Base-by-base conservation (phyloP, 2,113 vertebrate species). In the Epinephelus fuscoguttatus region DNA sequence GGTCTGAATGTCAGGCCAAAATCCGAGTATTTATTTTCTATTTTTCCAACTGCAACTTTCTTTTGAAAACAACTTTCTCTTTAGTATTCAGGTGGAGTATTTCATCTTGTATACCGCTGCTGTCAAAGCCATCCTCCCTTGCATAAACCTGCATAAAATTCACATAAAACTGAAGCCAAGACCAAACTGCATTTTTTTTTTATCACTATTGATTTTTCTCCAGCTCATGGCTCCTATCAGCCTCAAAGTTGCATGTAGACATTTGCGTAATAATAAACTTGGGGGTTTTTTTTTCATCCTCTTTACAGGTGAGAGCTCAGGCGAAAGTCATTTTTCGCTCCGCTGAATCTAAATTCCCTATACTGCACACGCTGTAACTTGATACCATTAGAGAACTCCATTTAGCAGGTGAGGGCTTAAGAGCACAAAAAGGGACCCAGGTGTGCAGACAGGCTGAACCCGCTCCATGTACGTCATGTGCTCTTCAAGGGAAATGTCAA, bases 251-350 rank as follows among this genome's bases (percentile, higher is more conserved):
- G 33, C 33, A 55, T 68, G 30, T 68, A 67, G 59, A 84, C 40
- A 76, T 87, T 80, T 69, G 40, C 3, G 1, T 81, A 80, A 80
- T 73, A 70, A 88, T 69, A 72, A 66, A 59, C 42, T 18, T 10
- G 0, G n/a, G n/a, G 3, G 6, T 0, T 2, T 12, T n/a, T 17
- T 61, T 81, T 56, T 56, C 45, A 4, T 84, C 33, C 37, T 81
- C 66, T 82, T 84, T 66, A 74, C 74, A 87, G 80, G 75, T 76
- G 47, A 84, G 68, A 75, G 77, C 67, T 75, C 47, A 67, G 66
- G 63, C 10, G 3, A 57, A 84, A 89, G 80, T 87, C 25, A 85
- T 89, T 89, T 90, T 82, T 82, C 42, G 64, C 91, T 86, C 84
- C 52, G 49, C 40, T 87, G 88, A 73, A 17, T 80, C 67, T 75